Percentiles rank a stretch among this genome's conserved stretches.
Evolutionary conservation across 2,113 vertebrate species (phyloP).

Genomic region (Eolophus roseicapilla): DNA sequence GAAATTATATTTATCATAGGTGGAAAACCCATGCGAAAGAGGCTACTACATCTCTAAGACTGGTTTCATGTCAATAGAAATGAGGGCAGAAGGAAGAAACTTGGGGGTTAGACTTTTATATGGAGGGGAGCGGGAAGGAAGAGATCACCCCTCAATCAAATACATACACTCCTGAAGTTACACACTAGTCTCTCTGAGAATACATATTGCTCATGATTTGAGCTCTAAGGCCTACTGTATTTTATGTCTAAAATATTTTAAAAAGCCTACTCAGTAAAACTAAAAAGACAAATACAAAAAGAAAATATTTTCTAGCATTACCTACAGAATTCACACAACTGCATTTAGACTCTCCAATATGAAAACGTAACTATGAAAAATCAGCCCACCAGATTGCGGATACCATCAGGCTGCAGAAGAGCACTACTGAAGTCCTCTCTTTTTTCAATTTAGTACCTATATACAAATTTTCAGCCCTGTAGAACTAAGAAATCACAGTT

Average conservation of each 20-base stretch:
- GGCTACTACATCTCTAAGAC: not conserved
- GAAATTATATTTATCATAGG: not conserved
- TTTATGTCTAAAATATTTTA: not conserved
- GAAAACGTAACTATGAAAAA: not conserved
- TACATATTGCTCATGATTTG: not conserved
- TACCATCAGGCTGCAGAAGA: not conserved
- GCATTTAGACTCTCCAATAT: not conserved
- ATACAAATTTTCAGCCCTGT: not conserved
- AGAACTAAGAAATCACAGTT: not conserved
- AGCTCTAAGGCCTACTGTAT: not conserved
- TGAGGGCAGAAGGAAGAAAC: not conserved
- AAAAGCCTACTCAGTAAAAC: not conserved
- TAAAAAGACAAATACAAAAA: not conserved
- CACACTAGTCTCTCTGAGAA: not conserved
- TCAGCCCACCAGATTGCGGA: not conserved
- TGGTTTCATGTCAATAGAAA: not conserved
- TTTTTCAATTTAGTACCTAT: not conserved
- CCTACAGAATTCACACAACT: not conserved
- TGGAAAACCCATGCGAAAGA: not conserved
- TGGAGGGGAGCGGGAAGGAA: not conserved
- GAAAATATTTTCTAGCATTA: not conserved
- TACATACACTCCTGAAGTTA: not conserved
- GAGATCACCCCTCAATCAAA: not conserved
- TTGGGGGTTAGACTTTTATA: not conserved
- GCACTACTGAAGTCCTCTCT: not conserved